Evolutionary conservation across 2,113 vertebrate species (phyloP), one percentile per base, ranked within the genome.

Genomic region (Ochotona curzoniae): DNA sequence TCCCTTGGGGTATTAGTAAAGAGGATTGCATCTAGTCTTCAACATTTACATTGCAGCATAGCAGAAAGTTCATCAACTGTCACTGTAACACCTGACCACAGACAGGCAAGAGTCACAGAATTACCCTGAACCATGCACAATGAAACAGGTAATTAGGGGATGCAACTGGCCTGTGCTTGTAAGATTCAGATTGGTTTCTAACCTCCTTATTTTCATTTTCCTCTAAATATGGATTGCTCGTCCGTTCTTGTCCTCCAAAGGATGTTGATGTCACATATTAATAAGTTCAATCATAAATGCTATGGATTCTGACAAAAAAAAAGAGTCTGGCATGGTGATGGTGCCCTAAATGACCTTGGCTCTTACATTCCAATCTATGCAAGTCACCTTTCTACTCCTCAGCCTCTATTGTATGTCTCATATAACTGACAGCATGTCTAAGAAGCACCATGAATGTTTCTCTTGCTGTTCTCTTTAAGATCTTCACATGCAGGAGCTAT

Each of bases 21-120:
- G 69, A 94, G 49, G 60, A 94, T 71, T 92, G 93, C 88, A 94
- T 94, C 88, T 88, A 66, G 74, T 71, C 63, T 84, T 82, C 28
- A 75, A 61, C 81, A 94, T 74, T 93, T 85, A 32, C 57, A 23
- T 61, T 71, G 83, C 47, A 64, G 49, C 47, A 1, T 17, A 91
- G 35, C 84, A 94, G 76, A 94, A 91, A 83, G 73, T 35, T 81
- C 20, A 71, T 30, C 90, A 94, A 79, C 64, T 79, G 69, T 94
- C 60, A 69, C 38, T 78, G 69, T 14, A 47, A 13, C 82, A 66
- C 21, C 71, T 71, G 93, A 95, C 78, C 85, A 91, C 44, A 78
- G n/a, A 95, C 57, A 84, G 30, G 28, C 54, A 49, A 61, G 93
- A 93, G 85, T 94, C 63, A 76, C 21, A 61, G 71, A 67, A 93